Percentiles rank a stretch among this genome's conserved stretches.
Evolutionary conservation across 2,113 vertebrate species (phyloP).

Genomic region (Cebidichthys violaceus): DNA sequence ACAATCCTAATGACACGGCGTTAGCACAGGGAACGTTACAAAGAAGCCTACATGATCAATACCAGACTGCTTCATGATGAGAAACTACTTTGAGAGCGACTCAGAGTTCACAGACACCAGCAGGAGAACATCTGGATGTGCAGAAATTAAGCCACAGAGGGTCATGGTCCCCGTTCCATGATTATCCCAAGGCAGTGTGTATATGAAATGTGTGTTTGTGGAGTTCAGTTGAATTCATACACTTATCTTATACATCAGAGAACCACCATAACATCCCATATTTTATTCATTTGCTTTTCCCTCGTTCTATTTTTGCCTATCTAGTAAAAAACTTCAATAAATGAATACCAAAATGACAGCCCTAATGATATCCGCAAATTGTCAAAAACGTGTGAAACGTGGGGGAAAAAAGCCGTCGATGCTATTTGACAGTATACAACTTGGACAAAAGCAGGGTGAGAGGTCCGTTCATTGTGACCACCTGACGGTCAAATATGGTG

Average conservation of each 20-base stretch:
- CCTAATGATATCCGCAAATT: neutral
- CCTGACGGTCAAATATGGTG: neutral
- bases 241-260: neutral
- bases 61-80: neutral
- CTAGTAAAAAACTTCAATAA: neutral
- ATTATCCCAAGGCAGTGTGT: neutral
- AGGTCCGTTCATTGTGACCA: constrained; percentile 1
- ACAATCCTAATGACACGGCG: neutral
- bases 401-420: neutral
- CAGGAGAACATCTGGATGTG: constrained; percentile 40
- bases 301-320: neutral
- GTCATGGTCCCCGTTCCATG: constrained; percentile 5
- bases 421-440: neutral
- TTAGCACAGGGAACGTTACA: neutral
- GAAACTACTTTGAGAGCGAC: no score
- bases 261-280: neutral
- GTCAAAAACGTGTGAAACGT: neutral
- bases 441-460: constrained; percentile 20
- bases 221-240: neutral
- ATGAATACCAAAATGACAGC: neutral
- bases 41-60: no score
- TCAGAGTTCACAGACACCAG: neutral
- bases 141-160: neutral
- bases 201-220: neutral
- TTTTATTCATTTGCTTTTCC: no score